phyloP scores from a whole-genome alignment of 2,888 invertebrate species.

The Drosophila tripunctata region DNA sequence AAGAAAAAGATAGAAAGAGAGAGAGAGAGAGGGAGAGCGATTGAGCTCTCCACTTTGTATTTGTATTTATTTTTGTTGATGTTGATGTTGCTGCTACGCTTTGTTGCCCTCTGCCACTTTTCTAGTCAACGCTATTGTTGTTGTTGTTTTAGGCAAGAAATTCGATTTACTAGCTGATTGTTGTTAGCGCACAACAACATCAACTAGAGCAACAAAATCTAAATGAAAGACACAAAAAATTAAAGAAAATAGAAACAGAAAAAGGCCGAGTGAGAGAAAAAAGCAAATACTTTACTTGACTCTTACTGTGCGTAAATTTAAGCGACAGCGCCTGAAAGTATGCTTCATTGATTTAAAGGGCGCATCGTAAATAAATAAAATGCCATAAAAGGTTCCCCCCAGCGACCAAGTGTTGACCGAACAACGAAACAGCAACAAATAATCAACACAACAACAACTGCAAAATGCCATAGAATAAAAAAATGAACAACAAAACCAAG shows the following conservation, averaged over 20 bases:
- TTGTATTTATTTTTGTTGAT: slow-evolving; percentile 67
- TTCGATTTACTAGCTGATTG: slow-evolving; percentile 79
- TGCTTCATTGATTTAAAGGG: slow-evolving; percentile 78
- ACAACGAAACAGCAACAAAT: slow-evolving; percentile 58
- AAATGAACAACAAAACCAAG: neutral
- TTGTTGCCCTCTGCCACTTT: slow-evolving; percentile 52
- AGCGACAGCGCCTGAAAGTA: slow-evolving; percentile 65
- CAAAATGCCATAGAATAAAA: neutral
- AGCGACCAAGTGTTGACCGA: slow-evolving; percentile 55
- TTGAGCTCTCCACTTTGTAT: slow-evolving; percentile 39
- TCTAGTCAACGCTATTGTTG: slow-evolving; percentile 18
- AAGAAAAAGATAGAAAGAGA: neutral
- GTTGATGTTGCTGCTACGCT: slow-evolving; percentile 57
- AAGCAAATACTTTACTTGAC: slow-evolving; percentile 35
- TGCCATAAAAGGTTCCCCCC: slow-evolving; percentile 62
- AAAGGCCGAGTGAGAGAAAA: slow-evolving; percentile 1
- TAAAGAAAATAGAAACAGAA: slow-evolving; percentile 15
- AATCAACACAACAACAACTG: slow-evolving; percentile 41
- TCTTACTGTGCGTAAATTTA: slow-evolving; percentile 64
- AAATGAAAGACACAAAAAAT: slow-evolving; percentile 16
- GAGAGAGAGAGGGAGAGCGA: slow-evolving; percentile 29
- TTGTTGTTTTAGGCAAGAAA: slow-evolving; percentile 76
- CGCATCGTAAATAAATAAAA: slow-evolving; percentile 75
- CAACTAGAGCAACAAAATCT: slow-evolving; percentile 19
- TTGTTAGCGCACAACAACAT: slow-evolving; percentile 52